Evolutionary conservation across 1,140 invertebrate genomes (phyloP), one percentile per base, ranked within the genome.

Genomic region (Pygmarrhopalites habei): DNA sequence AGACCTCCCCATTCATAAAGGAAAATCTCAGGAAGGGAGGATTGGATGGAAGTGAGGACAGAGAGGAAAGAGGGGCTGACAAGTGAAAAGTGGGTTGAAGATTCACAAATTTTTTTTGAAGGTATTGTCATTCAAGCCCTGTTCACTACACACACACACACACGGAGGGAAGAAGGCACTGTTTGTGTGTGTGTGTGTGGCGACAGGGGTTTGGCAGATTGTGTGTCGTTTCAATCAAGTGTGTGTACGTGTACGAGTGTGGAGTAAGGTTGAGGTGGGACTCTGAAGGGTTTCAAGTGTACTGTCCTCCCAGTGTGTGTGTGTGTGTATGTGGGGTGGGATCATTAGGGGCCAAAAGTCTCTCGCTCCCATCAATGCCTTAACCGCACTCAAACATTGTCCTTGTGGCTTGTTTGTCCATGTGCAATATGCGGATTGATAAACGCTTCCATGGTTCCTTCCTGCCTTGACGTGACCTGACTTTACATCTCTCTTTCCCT

Each of bases 381-480:
- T 61, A 29, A 12, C 46, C 30, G 55, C 55, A 19, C 55, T 25
- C 39, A 23, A 5, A 39, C 32, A 1, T 41, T 47, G 25, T 59
- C 41, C 23, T 47, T 30, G 57, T 39, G 26, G 10, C 53, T 67
- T 67, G 62, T 64, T 67, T 67, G 61, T 64, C 58, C 58, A 60
- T 51, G 47, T 63, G 55, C 53, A 60, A 60, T 53, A 58, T 62
- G 43, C 32, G 65, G 60, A 66, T 62, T 66, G 60, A 60, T 64
- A 69, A 69, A 65, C 61, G 68, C 62, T 64, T 61, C 53, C 58
- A 44, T 56, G 46, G 21, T 58, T 65, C 56, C 64, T 68, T 61
- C 56, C 35, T 66, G n/a, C n/a, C n/a, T n/a, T 25, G 61, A 66
- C 69, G 69, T 70, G 69, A 70, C 62, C 60, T 67, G 69, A 67